Evolutionary conservation across 2,113 vertebrate species (phyloP).

Genomic region (Nothoprocta perdicaria): DNA sequence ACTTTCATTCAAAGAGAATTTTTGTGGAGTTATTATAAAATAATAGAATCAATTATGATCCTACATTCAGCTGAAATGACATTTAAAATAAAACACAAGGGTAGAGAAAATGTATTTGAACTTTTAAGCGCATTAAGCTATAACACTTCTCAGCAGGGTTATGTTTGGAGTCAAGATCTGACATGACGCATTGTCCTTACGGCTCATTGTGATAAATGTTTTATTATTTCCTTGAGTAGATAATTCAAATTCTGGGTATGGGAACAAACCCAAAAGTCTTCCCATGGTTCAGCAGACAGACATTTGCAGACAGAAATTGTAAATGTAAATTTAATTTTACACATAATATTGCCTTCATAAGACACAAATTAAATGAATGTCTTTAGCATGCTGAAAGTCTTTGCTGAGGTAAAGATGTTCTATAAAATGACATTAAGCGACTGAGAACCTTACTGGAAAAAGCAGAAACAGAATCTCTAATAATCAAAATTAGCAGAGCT

Average conservation of each 20-base stretch:
- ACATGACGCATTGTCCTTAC: background rate
- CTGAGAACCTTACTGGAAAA: background rate
- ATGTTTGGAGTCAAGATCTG: background rate
- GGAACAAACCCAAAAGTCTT: background rate
- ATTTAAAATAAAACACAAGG: background rate
- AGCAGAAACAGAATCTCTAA: background rate
- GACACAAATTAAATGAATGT: background rate
- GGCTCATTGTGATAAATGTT: background rate
- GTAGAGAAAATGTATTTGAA: background rate
- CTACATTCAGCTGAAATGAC: background rate
- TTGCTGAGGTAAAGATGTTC: background rate
- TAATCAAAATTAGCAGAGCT: background rate
- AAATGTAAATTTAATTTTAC: background rate
- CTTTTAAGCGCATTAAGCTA: background rate
- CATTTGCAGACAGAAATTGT: background rate
- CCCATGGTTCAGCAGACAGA: background rate
- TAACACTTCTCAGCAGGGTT: background rate
- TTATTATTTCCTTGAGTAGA: background rate
- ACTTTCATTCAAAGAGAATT: background rate
- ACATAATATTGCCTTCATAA: background rate
- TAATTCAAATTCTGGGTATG: background rate
- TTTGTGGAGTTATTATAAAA: background rate
- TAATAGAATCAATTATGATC: background rate
- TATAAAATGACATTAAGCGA: background rate
- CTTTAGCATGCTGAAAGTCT: background rate